These are phyloP conservation scores for Aphaenogaster floridana DNA, from an alignment of 1,140 invertebrate species.

Conservation along the genomic window DNA sequence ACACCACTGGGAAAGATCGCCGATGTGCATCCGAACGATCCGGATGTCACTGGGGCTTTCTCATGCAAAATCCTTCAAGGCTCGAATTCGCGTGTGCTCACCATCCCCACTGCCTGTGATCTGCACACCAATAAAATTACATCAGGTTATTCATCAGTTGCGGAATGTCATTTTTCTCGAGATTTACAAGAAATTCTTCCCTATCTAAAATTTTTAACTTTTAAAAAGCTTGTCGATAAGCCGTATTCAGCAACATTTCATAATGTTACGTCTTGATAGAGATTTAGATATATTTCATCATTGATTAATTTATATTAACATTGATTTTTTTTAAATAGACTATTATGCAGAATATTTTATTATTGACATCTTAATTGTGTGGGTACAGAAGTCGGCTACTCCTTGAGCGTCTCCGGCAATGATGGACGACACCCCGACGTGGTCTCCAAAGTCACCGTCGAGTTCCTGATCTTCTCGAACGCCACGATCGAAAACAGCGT, in stretches of 20 bases:
- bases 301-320: neutral
- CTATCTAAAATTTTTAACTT: neutral
- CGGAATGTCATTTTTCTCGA: neutral
- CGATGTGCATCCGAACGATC: slow-evolving; percentile 96
- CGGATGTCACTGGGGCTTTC: slow-evolving; percentile 95
- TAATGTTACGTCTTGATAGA: neutral
- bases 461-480: slow-evolving; percentile 94
- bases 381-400: slow-evolving; percentile 88
- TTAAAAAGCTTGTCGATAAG: neutral
- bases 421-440: slow-evolving; percentile 96
- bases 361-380: slow-evolving; percentile 10
- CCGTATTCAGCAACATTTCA: neutral
- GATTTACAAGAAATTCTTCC: neutral
- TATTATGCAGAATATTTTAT: neutral
- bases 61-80: slow-evolving; percentile 92
- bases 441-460: slow-evolving; percentile 93
- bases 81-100: slow-evolving; percentile 89
- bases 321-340: slow-evolving; percentile 39
- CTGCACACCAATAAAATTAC: slow-evolving; percentile 91
- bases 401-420: slow-evolving; percentile 94
- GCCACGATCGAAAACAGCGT: slow-evolving; percentile 94
- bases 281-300: neutral
- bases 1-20: slow-evolving; percentile 94
- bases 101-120: slow-evolving; percentile 92
- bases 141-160: slow-evolving; percentile 83